A percentile compares a stretch with the other conserved stretches of the same genome.
phyloP scores from a whole-genome alignment of 2,797 vertebrate genomes.

The Xerus rutilus region DNA sequence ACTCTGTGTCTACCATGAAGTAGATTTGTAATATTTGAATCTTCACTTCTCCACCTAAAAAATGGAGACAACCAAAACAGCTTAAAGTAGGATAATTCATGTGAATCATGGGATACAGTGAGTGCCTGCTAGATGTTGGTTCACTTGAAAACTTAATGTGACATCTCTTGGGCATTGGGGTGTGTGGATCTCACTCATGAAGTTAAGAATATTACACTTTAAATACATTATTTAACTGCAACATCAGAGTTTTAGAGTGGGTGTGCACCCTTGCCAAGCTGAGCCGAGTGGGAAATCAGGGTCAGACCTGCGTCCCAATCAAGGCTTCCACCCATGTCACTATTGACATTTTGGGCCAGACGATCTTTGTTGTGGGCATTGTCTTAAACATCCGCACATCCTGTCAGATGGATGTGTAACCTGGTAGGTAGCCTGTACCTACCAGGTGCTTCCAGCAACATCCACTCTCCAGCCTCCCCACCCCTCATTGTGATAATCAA shows the following conservation, averaged over 20 bases:
- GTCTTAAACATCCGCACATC: background rate
- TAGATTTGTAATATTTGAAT: background rate
- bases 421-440: background rate
- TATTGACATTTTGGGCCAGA: background rate
- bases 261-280: background rate
- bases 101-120: background rate
- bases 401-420: background rate
- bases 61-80: background rate
- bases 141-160: background rate
- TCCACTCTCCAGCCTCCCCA: background rate
- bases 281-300: background rate
- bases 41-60: slow-evolving; percentile 25
- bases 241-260: background rate
- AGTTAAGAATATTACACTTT: background rate
- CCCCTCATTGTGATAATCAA: background rate
- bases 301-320: background rate
- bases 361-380: background rate
- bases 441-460: background rate
- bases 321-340: background rate
- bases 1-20: background rate
- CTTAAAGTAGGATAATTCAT: background rate
- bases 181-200: background rate
- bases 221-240: slow-evolving; percentile 9
- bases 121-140: background rate
- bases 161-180: background rate